Percentiles rank a stretch among this genome's conserved stretches.
Evolutionary conservation across 2,113 vertebrate genomes (phyloP).

Genomic region (Chiloscyllium plagiosum): DNA sequence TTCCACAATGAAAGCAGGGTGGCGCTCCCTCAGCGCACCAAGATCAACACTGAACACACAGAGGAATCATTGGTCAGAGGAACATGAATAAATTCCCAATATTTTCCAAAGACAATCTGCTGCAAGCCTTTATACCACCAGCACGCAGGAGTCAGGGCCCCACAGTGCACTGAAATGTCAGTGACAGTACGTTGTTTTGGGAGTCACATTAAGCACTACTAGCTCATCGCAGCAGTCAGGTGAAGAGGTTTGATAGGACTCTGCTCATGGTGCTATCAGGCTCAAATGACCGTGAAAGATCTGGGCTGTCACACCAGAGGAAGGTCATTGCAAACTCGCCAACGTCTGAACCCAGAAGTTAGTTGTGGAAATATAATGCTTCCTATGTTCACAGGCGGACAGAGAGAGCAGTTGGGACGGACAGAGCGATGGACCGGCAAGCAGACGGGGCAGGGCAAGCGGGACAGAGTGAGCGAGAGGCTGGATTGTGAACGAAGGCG

Average conservation of each 20-base stretch:
- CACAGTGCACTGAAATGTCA: neutral
- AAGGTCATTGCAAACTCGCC: neutral
- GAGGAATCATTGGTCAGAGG: neutral
- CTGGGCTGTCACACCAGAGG: neutral
- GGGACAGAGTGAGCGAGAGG: slow-evolving; percentile 55
- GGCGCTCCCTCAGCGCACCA: neutral
- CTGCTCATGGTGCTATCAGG: neutral
- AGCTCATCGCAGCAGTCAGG: neutral
- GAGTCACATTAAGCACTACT: neutral
- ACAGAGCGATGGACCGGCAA: neutral
- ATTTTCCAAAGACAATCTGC: neutral
- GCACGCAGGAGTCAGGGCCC: neutral
- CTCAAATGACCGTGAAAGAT: neutral
- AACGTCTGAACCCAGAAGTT: neutral
- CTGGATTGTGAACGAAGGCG: slow-evolving; percentile 49
- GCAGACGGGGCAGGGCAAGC: slow-evolving; percentile 40
- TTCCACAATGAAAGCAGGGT: neutral
- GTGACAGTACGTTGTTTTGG: neutral
- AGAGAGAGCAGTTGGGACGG: slow-evolving; percentile 40
- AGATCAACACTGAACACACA: neutral
- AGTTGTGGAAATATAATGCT: neutral
- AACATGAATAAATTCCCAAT: neutral
- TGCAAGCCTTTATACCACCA: neutral
- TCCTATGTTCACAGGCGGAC: slow-evolving; percentile 41
- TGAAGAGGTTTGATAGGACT: neutral